Conservation (phyloP, 2,797 vertebrate species). For the Characodon lateralis region DNA sequence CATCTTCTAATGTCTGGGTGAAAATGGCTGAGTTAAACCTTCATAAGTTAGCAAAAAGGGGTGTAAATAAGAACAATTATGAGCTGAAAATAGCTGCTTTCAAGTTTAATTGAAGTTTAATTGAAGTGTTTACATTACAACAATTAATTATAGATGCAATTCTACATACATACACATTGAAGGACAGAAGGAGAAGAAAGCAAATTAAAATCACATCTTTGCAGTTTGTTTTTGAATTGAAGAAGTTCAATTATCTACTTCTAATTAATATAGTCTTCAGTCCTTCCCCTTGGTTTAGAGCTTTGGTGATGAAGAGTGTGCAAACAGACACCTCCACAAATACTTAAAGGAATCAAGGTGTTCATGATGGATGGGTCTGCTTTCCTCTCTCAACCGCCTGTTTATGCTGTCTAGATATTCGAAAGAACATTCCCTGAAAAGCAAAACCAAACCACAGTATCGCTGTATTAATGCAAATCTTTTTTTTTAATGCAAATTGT, state of each 20-base stretch:
- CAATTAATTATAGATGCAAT: background rate
- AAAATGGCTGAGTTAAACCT: constrained; percentile 4
- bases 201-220: background rate
- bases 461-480: background rate
- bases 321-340: background rate
- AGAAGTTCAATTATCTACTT: background rate
- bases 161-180: background rate
- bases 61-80: constrained; percentile 21
- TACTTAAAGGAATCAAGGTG: too few relatives aligned
- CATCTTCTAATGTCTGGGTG: constrained; percentile 5
- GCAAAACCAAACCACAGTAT: background rate
- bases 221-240: background rate
- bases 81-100: constrained; percentile 14
- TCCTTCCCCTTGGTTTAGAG: background rate
- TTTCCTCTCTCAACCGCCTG: background rate
- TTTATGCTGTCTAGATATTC: background rate
- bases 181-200: background rate
- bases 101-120: constrained; percentile 25
- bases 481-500: too few relatives aligned
- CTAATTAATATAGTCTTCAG: background rate
- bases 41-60: constrained; percentile 10
- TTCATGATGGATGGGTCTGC: background rate
- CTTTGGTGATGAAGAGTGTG: background rate
- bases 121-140: constrained; percentile 22
- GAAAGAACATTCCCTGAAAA: background rate